Evolutionary conservation across 2,113 vertebrate species (phyloP).

Genomic region (Elanoides forficatus): DNA sequence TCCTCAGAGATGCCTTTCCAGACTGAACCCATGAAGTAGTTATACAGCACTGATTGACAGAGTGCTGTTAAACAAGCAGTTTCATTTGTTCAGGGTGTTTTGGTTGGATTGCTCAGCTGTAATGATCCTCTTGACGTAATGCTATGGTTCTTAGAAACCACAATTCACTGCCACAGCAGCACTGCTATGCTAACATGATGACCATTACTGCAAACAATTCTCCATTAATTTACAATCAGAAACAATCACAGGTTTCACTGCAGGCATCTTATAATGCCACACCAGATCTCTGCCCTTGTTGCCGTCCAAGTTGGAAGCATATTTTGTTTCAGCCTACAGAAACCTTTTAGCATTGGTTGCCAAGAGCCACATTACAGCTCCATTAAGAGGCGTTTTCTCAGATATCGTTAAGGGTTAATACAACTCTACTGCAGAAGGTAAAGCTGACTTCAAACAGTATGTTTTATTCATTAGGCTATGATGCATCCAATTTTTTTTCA

Average conservation of each 20-base stretch:
- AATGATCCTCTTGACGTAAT: neutral
- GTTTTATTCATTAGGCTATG: neutral
- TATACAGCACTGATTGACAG: neutral
- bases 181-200: neutral
- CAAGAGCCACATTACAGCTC: neutral
- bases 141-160: neutral
- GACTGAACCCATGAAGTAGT: neutral
- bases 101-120: neutral
- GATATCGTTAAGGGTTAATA: neutral
- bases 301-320: neutral
- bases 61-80: neutral
- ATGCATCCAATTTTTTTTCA: neutral
- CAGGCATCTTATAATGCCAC: neutral
- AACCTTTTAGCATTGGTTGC: neutral
- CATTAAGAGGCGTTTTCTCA: neutral
- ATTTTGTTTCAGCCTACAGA: neutral
- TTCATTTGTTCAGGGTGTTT: neutral
- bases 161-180: neutral
- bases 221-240: neutral
- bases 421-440: neutral
- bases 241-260: neutral
- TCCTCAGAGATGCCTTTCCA: neutral
- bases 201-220: neutral
- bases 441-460: neutral
- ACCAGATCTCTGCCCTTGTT: neutral